Evolutionary conservation across 2,888 invertebrate species (phyloP).

Genomic region (Deilephila elpenor): DNA sequence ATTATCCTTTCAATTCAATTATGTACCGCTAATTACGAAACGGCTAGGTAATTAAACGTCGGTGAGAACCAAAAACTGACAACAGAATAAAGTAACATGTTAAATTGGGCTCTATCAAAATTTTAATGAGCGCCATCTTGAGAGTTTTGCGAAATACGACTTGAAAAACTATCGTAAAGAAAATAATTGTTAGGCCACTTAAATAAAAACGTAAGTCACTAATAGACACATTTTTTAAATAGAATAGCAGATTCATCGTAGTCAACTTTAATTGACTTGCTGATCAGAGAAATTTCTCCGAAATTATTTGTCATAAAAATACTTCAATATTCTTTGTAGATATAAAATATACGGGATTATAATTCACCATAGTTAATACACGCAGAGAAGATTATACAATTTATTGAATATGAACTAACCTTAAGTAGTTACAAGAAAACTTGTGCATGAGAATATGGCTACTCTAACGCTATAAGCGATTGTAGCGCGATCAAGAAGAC

Average conservation of each 20-base stretch:
- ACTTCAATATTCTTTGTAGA: not conserved
- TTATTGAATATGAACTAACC: not conserved
- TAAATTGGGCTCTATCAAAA: constrained; percentile 62
- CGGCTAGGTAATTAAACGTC: constrained; percentile 75
- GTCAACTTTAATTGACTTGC: not conserved
- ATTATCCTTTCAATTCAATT: constrained; percentile 77
- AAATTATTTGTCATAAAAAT: not conserved
- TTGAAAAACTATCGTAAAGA: constrained; percentile 47
- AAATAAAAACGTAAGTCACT: not conserved
- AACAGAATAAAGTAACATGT: constrained; percentile 67
- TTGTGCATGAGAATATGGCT: not conserved
- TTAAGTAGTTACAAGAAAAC: not conserved
- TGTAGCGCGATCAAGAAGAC: constrained; percentile 11
- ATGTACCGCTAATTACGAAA: constrained; percentile 76
- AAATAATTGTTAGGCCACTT: constrained; percentile 32
- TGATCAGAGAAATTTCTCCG: not conserved
- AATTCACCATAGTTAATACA: not conserved
- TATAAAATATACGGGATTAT: too few species aligned
- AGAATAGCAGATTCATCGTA: not conserved
- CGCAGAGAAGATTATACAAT: not conserved
- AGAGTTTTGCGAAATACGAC: constrained; percentile 54
- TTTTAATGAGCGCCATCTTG: constrained; percentile 51
- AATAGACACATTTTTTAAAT: not conserved
- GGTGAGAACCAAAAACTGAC: constrained; percentile 79
- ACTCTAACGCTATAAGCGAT: constrained; percentile 4